Conservation (phyloP, 1,140 invertebrate genomes). For the Archegozetes longisetosus region DNA sequence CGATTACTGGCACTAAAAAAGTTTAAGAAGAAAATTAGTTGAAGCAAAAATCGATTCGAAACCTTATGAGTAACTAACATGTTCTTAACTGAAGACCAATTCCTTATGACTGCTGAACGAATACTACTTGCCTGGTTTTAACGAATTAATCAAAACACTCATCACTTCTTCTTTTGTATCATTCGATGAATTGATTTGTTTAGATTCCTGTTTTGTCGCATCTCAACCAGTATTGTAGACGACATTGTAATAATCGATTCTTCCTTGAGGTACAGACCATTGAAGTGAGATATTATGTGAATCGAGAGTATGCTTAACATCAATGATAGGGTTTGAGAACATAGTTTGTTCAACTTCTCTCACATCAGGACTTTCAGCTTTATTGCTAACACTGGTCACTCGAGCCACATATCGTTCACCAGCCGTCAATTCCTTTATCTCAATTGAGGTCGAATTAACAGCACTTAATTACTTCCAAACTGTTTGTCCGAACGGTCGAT, state of each 20-base stretch:
- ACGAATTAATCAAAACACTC: conserved; percentile 47
- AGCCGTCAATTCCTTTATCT: conserved; percentile 67
- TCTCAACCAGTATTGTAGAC: conserved; percentile 23
- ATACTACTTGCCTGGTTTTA: conserved; percentile 63
- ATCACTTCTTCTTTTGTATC: conserved; percentile 33
- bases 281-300: conserved; percentile 75
- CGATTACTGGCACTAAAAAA: conserved; percentile 79
- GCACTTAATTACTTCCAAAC: conserved; percentile 24
- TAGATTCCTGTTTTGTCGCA: conserved; percentile 17
- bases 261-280: conserved; percentile 63
- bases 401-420: conserved; percentile 71
- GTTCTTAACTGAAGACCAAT: conserved; percentile 37
- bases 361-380: conserved; percentile 55
- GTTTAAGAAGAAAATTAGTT: too few species aligned
- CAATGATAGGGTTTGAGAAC: conserved; percentile 62
- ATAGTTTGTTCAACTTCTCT: conserved; percentile 66
- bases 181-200: conserved; percentile 17
- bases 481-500: conserved; percentile 20
- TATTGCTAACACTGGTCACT: conserved; percentile 68
- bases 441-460: conserved; percentile 45
- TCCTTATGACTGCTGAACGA: conserved; percentile 42
- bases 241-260: conserved; percentile 54
- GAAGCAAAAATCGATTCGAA: too few species aligned
- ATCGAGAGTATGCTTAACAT: conserved; percentile 57
- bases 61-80: conserved; percentile 44